Percentiles rank a stretch among this genome's conserved stretches.
Evolutionary conservation across 2,113 vertebrate genomes (phyloP).

Genomic region (Istiophorus platypterus): DNA sequence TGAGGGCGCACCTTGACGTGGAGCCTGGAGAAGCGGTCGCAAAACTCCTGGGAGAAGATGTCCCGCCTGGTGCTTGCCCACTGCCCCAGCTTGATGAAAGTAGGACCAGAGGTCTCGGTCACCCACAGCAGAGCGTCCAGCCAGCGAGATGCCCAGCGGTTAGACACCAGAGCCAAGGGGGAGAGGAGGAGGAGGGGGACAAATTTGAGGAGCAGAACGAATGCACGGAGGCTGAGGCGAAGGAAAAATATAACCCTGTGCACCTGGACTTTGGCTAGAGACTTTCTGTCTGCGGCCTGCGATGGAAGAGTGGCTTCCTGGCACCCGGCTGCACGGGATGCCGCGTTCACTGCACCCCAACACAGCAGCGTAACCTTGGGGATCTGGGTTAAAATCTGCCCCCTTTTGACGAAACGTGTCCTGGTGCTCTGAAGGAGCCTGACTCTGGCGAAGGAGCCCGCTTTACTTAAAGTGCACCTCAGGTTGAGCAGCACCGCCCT

Average conservation of each 20-base stretch:
- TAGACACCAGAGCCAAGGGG: slow-evolving; percentile 87
- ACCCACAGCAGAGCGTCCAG: slow-evolving; percentile 89
- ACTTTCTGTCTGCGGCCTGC: slow-evolving; percentile 60
- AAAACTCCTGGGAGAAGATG: slow-evolving; percentile 92
- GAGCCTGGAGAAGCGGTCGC: slow-evolving; percentile 89
- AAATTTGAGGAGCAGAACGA: slow-evolving; percentile 89
- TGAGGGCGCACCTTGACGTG: slow-evolving; percentile 91
- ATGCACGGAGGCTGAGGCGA: slow-evolving; percentile 84
- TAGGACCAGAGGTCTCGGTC: slow-evolving; percentile 91
- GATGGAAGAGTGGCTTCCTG: slow-evolving; percentile 60
- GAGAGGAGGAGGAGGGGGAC: slow-evolving; percentile 89
- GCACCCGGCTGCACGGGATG: slow-evolving; percentile 47
- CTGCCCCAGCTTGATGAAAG: slow-evolving; percentile 94
- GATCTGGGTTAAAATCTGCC: slow-evolving; percentile 67
- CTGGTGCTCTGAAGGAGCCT: slow-evolving; percentile 40
- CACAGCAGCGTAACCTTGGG: slow-evolving; percentile 81
- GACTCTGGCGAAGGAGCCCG: slow-evolving; percentile 46
- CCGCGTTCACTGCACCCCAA: slow-evolving; percentile 68
- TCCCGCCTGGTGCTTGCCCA: slow-evolving; percentile 97
- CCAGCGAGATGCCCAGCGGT: slow-evolving; percentile 81
- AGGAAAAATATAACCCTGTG: slow-evolving; percentile 80
- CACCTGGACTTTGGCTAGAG: slow-evolving; percentile 81
- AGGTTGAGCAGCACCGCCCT: slow-evolving; percentile 65
- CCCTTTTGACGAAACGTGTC: slow-evolving; percentile 39
- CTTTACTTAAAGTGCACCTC: slow-evolving; percentile 59